phyloP scores from a whole-genome alignment of 1,140 invertebrate genomes.

The Bombus picipes region DNA sequence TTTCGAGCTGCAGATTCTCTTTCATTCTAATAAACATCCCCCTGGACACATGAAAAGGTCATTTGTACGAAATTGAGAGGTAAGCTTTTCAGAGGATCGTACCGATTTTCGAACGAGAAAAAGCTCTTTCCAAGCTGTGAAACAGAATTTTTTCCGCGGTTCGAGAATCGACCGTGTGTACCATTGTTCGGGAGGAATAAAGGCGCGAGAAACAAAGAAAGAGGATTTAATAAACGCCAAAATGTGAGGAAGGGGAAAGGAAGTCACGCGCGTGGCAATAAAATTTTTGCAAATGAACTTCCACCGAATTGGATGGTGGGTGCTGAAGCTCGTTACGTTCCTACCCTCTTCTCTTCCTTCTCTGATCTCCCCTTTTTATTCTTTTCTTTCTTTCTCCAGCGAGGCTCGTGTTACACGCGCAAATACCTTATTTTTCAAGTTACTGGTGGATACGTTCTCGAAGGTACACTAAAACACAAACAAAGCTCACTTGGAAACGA shows the following conservation, averaged over 20 bases:
- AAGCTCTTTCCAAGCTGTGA: not conserved
- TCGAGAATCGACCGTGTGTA: slow-evolving; percentile 1
- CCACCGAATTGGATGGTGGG: not conserved
- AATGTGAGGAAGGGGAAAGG: not conserved
- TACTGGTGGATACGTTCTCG: not conserved
- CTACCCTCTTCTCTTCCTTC: not conserved
- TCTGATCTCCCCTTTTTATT: not conserved
- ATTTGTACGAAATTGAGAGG: not conserved
- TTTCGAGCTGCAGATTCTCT: not conserved
- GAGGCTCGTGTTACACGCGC: not conserved
- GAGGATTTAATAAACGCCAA: slow-evolving; percentile 28
- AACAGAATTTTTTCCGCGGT: slow-evolving; percentile 8
- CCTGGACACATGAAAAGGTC: not conserved
- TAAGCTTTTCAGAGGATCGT: not conserved
- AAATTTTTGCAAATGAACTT: slow-evolving; percentile 36
- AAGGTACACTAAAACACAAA: not conserved
- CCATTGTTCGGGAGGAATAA: slow-evolving; percentile 19
- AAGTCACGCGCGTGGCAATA: slow-evolving; percentile 5
- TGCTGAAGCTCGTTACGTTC: not conserved
- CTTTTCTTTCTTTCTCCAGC: not conserved
- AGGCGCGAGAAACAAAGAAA: not conserved
- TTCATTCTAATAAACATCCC: not conserved
- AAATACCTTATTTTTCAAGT: slow-evolving; percentile 13
- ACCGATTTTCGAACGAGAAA: not conserved
- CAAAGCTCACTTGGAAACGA: not conserved